These are phyloP conservation scores for Teleogryllus oceanicus DNA, from an alignment of 2,888 invertebrate genomes.

Conservation along the genomic window DNA sequence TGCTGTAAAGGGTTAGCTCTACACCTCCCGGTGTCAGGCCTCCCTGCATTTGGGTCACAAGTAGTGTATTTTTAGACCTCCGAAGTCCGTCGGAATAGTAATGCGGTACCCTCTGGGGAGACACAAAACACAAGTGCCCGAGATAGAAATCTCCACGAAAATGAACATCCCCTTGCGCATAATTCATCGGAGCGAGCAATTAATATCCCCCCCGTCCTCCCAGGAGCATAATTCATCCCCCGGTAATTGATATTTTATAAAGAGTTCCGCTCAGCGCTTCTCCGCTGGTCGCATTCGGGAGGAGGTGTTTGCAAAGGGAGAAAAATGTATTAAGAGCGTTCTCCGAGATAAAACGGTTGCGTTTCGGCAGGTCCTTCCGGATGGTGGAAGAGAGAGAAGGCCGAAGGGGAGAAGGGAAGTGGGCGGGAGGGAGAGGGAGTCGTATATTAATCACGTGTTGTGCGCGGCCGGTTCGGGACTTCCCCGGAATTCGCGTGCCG, in stretches of 20 bases:
- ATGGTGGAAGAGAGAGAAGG: background rate
- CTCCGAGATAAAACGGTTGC: background rate
- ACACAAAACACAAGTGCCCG: slow-evolving; percentile 6
- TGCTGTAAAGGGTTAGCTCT: too few species aligned
- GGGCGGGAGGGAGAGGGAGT: too few species aligned
- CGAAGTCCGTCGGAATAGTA: too few species aligned
- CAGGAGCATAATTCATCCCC: slow-evolving; percentile 7
- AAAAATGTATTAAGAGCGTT: too few species aligned
- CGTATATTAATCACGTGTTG: slow-evolving; percentile 18
- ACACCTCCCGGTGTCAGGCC: too few species aligned
- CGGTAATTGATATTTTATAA: slow-evolving; percentile 9
- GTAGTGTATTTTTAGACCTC: too few species aligned
- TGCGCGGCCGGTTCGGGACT: background rate
- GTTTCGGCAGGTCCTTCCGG: slow-evolving; percentile 6
- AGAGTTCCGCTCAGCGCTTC: background rate
- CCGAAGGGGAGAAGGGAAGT: too few species aligned
- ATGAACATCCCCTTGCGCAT: slow-evolving; percentile 3
- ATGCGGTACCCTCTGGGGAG: background rate
- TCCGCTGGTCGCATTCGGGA: background rate
- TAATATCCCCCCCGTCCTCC: background rate
- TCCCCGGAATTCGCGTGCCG: background rate
- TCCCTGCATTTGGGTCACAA: too few species aligned
- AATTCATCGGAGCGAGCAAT: background rate
- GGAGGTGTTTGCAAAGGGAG: too few species aligned
- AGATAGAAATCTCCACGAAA: slow-evolving; percentile 9